Conservation (phyloP, 2,113 vertebrate genomes). For the Scomber colias region DNA sequence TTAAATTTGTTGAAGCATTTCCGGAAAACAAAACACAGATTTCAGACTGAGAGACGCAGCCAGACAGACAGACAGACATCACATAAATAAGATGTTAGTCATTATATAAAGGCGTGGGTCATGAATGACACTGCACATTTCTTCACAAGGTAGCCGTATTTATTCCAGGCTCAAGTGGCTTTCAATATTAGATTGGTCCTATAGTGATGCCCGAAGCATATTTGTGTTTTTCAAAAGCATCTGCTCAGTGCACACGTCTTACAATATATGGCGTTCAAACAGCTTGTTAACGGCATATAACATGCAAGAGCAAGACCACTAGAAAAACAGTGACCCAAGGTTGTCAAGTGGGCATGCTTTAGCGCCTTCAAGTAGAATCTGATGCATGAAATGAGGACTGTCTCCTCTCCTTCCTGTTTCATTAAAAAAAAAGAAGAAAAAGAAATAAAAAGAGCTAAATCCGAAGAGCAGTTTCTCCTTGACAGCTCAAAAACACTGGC, state of each 20-base stretch:
- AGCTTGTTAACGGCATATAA: slow-evolving; percentile 42
- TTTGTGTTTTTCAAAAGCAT: slow-evolving; percentile 15
- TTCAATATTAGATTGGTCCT: not conserved
- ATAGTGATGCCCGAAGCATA: not conserved
- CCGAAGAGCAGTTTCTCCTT: slow-evolving; percentile 61
- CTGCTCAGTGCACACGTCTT: slow-evolving; percentile 3
- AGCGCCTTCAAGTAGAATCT: slow-evolving; percentile 30
- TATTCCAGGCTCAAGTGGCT: not conserved
- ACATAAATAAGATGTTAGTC: slow-evolving; percentile 6
- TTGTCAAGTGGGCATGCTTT: slow-evolving; percentile 24
- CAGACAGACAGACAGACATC: not conserved
- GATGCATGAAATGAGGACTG: slow-evolving; percentile 40
- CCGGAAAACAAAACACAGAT: slow-evolving; percentile 13
- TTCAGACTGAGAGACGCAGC: not conserved
- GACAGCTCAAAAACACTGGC: slow-evolving; percentile 51
- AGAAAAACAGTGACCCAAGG: slow-evolving; percentile 4
- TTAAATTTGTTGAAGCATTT: slow-evolving; percentile 40
- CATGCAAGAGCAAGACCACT: slow-evolving; percentile 19
- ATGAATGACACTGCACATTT: not conserved
- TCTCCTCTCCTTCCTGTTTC: slow-evolving; percentile 37
- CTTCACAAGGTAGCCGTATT: not conserved
- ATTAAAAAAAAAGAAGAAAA: not conserved
- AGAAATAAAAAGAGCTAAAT: not conserved
- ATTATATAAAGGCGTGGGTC: not conserved
- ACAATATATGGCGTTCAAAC: slow-evolving; percentile 1